These are phyloP conservation scores for Colinus virginianus DNA, from an alignment of 2,113 vertebrate species.

Conservation along the genomic window DNA sequence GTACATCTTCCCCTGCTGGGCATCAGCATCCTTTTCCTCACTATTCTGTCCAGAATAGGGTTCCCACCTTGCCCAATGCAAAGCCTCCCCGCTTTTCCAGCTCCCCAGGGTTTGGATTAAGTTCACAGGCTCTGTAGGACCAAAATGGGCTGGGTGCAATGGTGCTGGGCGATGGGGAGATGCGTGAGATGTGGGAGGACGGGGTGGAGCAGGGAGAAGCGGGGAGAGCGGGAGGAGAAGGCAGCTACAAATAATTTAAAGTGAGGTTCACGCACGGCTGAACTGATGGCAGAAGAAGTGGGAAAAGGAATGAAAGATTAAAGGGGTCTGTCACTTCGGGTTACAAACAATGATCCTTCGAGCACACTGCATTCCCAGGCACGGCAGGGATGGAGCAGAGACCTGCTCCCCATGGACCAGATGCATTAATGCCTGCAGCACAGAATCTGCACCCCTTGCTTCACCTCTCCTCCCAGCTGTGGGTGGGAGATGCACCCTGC, in stretches of 20 bases:
- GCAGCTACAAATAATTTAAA: conserved; percentile 89
- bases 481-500: not conserved
- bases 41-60: not conserved
- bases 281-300: conserved; percentile 89
- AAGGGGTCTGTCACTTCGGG: conserved; percentile 90
- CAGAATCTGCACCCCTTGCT: not conserved
- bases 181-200: not conserved
- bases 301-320: conserved; percentile 93
- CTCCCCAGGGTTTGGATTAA: not conserved
- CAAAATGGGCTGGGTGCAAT: no score
- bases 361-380: conserved; percentile 81
- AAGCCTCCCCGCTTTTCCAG: not conserved
- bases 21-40: not conserved
- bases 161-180: not conserved
- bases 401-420: conserved; percentile 55
- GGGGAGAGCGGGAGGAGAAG: not conserved
- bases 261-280: conserved; percentile 83
- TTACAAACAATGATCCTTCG: conserved; percentile 83
- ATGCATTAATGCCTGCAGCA: conserved; percentile 69
- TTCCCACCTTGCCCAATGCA: accelerated
- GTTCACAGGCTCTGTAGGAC: no score
- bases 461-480: not conserved
- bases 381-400: conserved; percentile 78
- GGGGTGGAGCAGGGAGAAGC: not conserved
- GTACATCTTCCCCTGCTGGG: not conserved